These are phyloP conservation scores for Erinaceus europaeus DNA, from an alignment of 2,113 vertebrate genomes.

Conservation along the genomic window DNA sequence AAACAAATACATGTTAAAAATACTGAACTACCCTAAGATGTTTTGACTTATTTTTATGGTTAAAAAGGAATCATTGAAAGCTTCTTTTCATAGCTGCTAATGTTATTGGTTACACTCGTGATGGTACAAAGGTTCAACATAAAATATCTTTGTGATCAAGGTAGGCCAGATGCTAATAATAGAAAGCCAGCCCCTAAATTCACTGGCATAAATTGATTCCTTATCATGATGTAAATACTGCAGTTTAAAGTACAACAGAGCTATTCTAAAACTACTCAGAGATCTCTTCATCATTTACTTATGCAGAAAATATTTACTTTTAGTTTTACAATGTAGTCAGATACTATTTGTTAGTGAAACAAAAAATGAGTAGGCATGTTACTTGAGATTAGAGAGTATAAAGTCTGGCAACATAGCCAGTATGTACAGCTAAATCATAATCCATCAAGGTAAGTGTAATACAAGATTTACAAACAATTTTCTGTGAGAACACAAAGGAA, in stretches of 20 bases:
- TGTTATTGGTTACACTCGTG: background rate
- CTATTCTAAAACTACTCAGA: background rate
- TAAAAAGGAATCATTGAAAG: background rate
- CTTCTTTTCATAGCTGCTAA: background rate
- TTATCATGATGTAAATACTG: background rate
- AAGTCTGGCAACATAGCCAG: background rate
- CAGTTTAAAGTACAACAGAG: background rate
- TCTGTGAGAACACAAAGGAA: background rate
- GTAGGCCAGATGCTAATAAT: background rate
- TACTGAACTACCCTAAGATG: background rate
- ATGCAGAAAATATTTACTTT: background rate
- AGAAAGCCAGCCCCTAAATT: background rate
- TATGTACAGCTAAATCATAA: background rate
- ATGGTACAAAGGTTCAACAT: background rate
- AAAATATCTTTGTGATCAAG: background rate
- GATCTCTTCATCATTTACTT: background rate
- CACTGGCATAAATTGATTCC: background rate
- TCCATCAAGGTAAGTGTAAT: background rate
- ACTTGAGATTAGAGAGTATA: background rate
- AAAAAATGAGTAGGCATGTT: background rate
- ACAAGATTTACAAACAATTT: background rate
- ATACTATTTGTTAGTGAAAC: background rate
- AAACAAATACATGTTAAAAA: conserved; percentile 19
- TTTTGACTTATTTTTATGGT: background rate
- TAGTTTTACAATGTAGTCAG: background rate